phyloP scores from a whole-genome alignment of 1,140 invertebrate species.

The Meteorus sp. region DNA sequence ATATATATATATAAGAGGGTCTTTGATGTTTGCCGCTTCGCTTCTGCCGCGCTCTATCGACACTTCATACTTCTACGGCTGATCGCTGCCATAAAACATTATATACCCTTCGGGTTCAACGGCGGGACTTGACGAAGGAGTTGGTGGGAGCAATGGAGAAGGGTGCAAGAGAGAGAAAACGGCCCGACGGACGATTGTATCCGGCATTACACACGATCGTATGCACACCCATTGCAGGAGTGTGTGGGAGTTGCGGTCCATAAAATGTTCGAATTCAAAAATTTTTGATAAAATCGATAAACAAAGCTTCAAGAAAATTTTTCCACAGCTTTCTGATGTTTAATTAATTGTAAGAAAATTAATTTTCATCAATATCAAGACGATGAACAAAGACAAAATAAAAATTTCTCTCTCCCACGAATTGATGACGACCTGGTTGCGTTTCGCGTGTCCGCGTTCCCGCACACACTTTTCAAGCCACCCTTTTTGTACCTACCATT shows the following conservation, averaged over 20 bases:
- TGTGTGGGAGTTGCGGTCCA: neutral
- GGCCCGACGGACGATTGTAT: constrained; percentile 36
- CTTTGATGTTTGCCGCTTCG: constrained; percentile 60
- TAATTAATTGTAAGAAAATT: too few relatives aligned
- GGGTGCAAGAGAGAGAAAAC: constrained; percentile 20
- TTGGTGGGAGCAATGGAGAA: constrained; percentile 22
- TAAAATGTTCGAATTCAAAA: neutral
- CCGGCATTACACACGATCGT: constrained; percentile 10
- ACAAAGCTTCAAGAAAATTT: too few relatives aligned
- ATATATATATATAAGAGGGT: too few relatives aligned
- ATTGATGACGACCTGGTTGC: neutral
- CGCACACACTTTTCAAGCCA: neutral
- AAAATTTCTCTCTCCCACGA: neutral
- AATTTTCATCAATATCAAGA: too few relatives aligned
- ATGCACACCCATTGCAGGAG: neutral
- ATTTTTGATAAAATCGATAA: too few relatives aligned
- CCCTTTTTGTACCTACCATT: too few relatives aligned
- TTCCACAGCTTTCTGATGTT: too few relatives aligned
- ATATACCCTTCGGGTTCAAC: too few relatives aligned
- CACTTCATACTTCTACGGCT: constrained; percentile 60
- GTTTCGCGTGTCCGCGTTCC: neutral
- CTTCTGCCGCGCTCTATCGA: constrained; percentile 60
- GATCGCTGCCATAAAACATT: constrained; percentile 59
- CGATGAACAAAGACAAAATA: too few relatives aligned
- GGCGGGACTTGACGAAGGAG: constrained; percentile 28